Evolutionary conservation across 2,797 vertebrate species (phyloP).

Genomic region (Phrynocephalus guinanensis): DNA sequence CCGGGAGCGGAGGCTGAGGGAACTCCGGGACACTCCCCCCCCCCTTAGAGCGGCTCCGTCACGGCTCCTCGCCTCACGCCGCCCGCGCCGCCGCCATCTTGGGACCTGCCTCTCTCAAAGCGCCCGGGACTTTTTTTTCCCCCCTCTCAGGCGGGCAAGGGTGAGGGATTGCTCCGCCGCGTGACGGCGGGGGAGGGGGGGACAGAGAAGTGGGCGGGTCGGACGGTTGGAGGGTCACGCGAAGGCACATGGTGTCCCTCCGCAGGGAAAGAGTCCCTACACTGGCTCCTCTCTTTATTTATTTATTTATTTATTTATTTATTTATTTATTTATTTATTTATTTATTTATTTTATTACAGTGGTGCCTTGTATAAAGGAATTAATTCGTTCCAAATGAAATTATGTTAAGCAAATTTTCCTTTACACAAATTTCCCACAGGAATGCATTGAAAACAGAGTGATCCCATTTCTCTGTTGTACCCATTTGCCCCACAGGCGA

Average conservation of each 20-base stretch:
- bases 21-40: not conserved
- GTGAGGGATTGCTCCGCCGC: constrained; percentile 25
- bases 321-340: no score
- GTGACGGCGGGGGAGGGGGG: not conserved
- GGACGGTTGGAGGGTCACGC: not conserved
- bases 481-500: no score
- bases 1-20: not conserved
- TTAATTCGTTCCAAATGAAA: no score
- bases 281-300: not conserved
- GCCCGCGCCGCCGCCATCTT: constrained; percentile 45
- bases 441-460: no score
- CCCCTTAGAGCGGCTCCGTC: not conserved
- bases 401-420: no score
- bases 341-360: no score
- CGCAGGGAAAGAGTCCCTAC: constrained; percentile 25
- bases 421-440: no score
- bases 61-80: not conserved
- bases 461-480: no score
- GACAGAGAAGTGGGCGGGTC: not conserved
- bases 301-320: no score
- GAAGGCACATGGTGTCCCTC: not conserved
- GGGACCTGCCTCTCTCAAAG: not conserved
- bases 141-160: constrained; percentile 18
- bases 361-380: no score
- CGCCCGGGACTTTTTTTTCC: constrained; percentile 33